These are phyloP conservation scores for Nothocercus nigrocapillus DNA, from an alignment of 2,113 vertebrate species.

Conservation along the genomic window DNA sequence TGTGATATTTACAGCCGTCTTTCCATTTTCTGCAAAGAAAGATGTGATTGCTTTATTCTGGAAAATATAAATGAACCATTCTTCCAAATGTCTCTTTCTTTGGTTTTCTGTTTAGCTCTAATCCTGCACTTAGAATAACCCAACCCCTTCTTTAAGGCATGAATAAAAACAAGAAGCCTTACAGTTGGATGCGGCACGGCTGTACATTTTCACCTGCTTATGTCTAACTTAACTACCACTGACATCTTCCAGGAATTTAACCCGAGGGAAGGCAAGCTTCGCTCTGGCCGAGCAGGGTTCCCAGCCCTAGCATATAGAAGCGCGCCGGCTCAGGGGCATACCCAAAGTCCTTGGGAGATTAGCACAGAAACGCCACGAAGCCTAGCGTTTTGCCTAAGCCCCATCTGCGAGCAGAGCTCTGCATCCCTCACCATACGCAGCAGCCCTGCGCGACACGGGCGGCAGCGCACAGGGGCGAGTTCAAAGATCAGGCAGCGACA, in stretches of 20 bases:
- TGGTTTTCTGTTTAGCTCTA: background rate
- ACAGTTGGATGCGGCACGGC: background rate
- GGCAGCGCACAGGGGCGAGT: background rate
- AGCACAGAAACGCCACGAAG: background rate
- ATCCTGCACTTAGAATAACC: background rate
- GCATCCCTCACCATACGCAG: background rate
- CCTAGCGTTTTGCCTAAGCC: background rate
- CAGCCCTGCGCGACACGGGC: background rate
- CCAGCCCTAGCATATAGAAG: background rate
- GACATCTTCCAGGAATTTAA: conserved; percentile 11
- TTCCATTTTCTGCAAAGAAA: background rate
- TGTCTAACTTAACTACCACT: background rate
- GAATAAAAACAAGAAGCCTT: background rate
- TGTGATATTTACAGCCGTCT: conserved; percentile 7
- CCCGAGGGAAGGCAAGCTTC: background rate
- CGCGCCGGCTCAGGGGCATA: background rate
- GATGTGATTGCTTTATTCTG: background rate
- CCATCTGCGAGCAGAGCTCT: background rate
- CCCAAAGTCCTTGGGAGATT: background rate
- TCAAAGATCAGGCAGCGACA: background rate
- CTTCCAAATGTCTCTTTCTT: background rate
- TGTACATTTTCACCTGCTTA: background rate
- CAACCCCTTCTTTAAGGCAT: background rate
- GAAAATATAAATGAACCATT: background rate
- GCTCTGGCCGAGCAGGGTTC: background rate